Conservation (phyloP, 2,797 vertebrate species). For the Gila robusta region DNA sequence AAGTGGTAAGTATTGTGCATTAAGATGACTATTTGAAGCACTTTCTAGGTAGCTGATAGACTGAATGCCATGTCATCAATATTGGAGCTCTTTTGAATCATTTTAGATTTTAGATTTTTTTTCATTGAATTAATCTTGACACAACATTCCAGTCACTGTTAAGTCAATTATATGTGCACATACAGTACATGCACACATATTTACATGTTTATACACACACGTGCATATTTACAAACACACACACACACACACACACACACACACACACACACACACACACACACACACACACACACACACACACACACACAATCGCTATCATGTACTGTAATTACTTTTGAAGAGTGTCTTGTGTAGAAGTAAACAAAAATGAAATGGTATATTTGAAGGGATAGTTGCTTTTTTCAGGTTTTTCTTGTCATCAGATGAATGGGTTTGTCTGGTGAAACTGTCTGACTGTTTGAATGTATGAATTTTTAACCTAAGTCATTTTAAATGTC, state of each 20-base stretch:
- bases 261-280: conserved; percentile 22
- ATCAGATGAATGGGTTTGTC: conserved; percentile 54
- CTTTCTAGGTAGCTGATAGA: conserved; percentile 62
- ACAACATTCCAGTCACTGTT: conserved; percentile 66
- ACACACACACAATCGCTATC: conserved; percentile 47
- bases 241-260: conserved; percentile 32
- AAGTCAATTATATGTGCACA: conserved; percentile 54
- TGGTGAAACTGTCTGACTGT: conserved; percentile 51
- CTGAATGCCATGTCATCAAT: conserved; percentile 58
- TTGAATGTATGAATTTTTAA: conserved; percentile 62
- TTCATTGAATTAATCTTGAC: conserved; percentile 59
- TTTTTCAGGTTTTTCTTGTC: conserved; percentile 56
- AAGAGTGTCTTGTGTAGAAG: conserved; percentile 53
- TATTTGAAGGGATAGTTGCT: conserved; percentile 45
- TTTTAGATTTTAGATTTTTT: conserved; percentile 22
- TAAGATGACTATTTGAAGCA: conserved; percentile 63
- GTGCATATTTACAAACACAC: conserved; percentile 36
- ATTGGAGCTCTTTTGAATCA: conserved; percentile 58
- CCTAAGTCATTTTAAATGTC: conserved; percentile 58
- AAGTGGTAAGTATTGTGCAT: conserved; percentile 57
- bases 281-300: conserved; percentile 22
- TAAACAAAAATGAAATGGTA: conserved; percentile 33
- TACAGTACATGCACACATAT: conserved; percentile 8
- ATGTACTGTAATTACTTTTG: conserved; percentile 64
- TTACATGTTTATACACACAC: conserved; percentile 17